Conservation (phyloP, 2,113 vertebrate species). For the Indri indri region DNA sequence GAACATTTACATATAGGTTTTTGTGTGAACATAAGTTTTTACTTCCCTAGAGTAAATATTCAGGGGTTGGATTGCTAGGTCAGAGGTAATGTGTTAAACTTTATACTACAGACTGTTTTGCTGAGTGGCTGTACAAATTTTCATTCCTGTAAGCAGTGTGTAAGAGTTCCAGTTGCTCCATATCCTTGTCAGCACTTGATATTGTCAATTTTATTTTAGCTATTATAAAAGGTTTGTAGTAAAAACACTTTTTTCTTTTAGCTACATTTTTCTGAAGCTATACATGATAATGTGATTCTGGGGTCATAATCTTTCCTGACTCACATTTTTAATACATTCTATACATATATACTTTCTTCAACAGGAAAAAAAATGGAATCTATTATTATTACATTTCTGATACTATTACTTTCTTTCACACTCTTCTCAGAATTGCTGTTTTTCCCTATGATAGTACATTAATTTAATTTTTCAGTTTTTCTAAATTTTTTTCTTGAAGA, state of each 20-base stretch:
- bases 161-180: not conserved
- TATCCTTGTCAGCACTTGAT: not conserved
- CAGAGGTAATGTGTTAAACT: not conserved
- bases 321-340: not conserved
- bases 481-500: not conserved
- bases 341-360: not conserved
- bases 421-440: not conserved
- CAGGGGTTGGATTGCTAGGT: not conserved
- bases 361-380: not conserved
- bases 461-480: slow-evolving; percentile 26
- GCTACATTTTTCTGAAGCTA: not conserved
- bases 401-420: not conserved
- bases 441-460: not conserved
- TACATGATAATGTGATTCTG: not conserved
- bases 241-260: not conserved
- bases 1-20: not conserved
- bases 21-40: not conserved
- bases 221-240: not conserved
- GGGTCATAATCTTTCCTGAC: not conserved
- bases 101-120: not conserved
- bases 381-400: slow-evolving; percentile 30
- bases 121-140: not conserved
- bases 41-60: not conserved
- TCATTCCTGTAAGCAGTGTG: not conserved
- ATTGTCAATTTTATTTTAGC: slow-evolving; percentile 4